Evolutionary conservation across 2,888 invertebrate genomes (phyloP).

Genomic region (Deroplatys truncata): DNA sequence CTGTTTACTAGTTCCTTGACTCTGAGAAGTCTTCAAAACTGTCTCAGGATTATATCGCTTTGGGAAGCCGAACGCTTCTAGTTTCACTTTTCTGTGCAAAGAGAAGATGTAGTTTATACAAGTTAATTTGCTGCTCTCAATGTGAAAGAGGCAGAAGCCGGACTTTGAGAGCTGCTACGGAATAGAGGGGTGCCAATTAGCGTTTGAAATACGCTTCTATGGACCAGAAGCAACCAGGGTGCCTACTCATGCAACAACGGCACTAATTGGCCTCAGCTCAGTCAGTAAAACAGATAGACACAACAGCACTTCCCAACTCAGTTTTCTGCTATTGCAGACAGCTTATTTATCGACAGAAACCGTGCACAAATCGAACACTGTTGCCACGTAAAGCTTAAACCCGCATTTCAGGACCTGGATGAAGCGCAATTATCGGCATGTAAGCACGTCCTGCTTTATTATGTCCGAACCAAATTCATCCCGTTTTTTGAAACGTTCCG

Average conservation of each 20-base stretch:
- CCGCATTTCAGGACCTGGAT: no score
- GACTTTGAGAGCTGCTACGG: neutral
- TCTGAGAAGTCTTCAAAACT: no score
- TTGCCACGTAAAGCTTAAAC: no score
- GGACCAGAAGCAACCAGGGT: constrained; percentile 1
- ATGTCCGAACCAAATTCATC: no score
- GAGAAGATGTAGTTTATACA: neutral
- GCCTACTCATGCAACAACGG: constrained; percentile 4
- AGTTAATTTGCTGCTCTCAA: neutral
- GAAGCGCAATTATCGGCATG: no score
- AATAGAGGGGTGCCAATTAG: constrained; percentile 5
- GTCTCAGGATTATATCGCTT: no score
- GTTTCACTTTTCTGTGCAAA: neutral
- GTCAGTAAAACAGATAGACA: neutral
- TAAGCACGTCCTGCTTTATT: no score
- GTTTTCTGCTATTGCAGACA: neutral
- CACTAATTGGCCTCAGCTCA: neutral
- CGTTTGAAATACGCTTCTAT: neutral
- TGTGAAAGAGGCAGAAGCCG: neutral
- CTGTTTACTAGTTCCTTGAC: no score
- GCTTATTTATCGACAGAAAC: neutral
- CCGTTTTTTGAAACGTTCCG: no score
- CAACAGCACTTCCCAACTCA: neutral
- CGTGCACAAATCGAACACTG: neutral
- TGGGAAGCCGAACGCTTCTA: no score